Conservation (phyloP, 2,113 vertebrate genomes). For the Toxotes chatareus region DNA sequence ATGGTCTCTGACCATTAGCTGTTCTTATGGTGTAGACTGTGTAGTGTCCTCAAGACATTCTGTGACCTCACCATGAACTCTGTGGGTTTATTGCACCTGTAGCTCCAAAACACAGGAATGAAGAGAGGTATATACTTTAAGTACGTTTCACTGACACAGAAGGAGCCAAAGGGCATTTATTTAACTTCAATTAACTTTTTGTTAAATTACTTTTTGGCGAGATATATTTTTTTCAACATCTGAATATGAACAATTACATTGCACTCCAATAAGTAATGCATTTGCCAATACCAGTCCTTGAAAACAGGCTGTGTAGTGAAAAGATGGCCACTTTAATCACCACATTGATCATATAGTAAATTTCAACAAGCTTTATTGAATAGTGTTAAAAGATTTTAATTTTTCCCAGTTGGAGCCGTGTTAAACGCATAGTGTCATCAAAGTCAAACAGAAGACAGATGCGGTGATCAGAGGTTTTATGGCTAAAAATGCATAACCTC, state of each 20-base stretch:
- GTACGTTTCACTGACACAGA: neutral
- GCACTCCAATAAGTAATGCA: neutral
- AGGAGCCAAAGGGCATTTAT: neutral
- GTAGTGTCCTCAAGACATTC: constrained; percentile 44
- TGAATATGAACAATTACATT: neutral
- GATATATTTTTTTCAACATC: neutral
- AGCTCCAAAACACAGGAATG: constrained; percentile 47
- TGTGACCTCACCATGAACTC: constrained; percentile 70
- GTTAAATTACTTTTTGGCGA: too few species aligned
- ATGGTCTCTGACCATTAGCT: constrained; percentile 11
- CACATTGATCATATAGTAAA: neutral
- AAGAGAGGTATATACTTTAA: neutral
- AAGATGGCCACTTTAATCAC: neutral
- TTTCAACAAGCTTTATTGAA: neutral
- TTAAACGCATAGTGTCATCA: neutral
- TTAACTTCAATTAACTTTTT: neutral
- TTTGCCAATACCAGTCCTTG: neutral
- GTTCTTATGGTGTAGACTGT: constrained; percentile 5
- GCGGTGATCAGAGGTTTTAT: neutral
- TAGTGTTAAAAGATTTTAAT: neutral
- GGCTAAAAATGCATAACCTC: neutral
- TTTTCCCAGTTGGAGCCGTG: neutral
- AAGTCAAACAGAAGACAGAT: neutral
- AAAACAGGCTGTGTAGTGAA: neutral
- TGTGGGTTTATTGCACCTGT: constrained; percentile 47